Percentiles rank a stretch among this genome's conserved stretches.
These are phyloP conservation scores for Lemur catta DNA, from an alignment of 2,797 vertebrate species.

Conservation along the genomic window DNA sequence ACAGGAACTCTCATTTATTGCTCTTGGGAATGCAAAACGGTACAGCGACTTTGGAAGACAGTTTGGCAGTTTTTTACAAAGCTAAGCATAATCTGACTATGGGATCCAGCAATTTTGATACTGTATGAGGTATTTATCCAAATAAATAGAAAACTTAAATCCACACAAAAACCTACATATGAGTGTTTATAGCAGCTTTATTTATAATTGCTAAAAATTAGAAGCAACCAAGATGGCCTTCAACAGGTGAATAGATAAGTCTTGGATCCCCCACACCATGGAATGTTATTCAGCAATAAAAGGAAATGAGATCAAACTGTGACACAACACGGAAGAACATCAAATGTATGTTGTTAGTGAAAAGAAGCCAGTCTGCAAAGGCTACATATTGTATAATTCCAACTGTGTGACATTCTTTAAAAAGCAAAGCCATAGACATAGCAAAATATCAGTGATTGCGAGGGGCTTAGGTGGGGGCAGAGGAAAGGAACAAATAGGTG, in stretches of 20 bases:
- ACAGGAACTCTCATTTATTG: too few relatives aligned
- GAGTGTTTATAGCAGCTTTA: not conserved
- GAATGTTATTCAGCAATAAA: not conserved
- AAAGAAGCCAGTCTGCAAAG: not conserved
- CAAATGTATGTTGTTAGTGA: too few relatives aligned
- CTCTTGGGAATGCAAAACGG: not conserved
- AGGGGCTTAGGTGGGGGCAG: too few relatives aligned
- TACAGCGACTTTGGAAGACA: not conserved
- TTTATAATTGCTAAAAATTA: not conserved
- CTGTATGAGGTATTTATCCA: not conserved
- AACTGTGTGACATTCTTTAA: not conserved
- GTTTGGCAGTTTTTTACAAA: not conserved
- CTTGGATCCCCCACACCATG: fast-evolving
- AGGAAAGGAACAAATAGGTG: too few relatives aligned
- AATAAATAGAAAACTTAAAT: not conserved
- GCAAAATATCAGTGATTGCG: not conserved
- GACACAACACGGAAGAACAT: not conserved
- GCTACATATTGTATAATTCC: fast-evolving
- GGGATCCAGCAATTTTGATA: fast-evolving
- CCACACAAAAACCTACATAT: not conserved
- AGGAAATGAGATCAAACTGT: not conserved
- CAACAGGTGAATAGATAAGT: not conserved
- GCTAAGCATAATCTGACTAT: not conserved
- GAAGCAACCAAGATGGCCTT: not conserved
- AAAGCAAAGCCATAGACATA: not conserved